Evolutionary conservation across 2,113 vertebrate species (phyloP).

Genomic region (Phasianus colchicus): DNA sequence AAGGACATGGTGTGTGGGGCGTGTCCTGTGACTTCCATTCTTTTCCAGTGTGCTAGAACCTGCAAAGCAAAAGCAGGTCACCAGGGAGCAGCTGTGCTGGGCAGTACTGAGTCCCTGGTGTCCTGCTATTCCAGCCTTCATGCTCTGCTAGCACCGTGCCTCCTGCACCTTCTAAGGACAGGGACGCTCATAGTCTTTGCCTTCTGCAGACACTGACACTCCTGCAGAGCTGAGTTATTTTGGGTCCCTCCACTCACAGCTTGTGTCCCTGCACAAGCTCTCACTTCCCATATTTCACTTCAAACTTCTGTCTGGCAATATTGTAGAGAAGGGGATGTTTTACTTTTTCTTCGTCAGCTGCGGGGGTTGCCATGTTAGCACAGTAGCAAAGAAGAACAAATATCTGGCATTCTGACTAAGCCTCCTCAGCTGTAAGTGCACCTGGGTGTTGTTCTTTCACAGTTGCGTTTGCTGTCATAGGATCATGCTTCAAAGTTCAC

Average conservation of each 20-base stretch:
- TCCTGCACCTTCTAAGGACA: not conserved
- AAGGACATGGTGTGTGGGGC: not conserved
- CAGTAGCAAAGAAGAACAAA: not conserved
- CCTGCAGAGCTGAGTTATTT: not conserved
- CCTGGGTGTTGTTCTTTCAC: not conserved
- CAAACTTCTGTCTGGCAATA: not conserved
- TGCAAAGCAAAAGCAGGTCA: not conserved
- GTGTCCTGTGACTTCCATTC: not conserved
- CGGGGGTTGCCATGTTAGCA: not conserved
- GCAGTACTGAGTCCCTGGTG: not conserved
- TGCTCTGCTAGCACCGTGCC: not conserved
- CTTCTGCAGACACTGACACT: not conserved
- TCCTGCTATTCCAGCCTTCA: not conserved
- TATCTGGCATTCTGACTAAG: constrained; percentile 5
- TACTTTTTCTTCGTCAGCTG: not conserved
- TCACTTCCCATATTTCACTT: not conserved
- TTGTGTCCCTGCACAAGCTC: not conserved
- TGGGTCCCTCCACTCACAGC: not conserved
- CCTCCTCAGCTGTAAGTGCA: not conserved
- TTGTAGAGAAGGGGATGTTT: not conserved
- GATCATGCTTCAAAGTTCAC: constrained; percentile 46
- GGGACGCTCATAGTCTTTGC: not conserved
- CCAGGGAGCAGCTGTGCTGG: not conserved
- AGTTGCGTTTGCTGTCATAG: not conserved
- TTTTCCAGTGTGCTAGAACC: not conserved